A percentile compares a stretch with the other conserved stretches of the same genome.
These are phyloP conservation scores for Euglossa dilemma DNA, from an alignment of 1,140 invertebrate species.

Conservation along the genomic window DNA sequence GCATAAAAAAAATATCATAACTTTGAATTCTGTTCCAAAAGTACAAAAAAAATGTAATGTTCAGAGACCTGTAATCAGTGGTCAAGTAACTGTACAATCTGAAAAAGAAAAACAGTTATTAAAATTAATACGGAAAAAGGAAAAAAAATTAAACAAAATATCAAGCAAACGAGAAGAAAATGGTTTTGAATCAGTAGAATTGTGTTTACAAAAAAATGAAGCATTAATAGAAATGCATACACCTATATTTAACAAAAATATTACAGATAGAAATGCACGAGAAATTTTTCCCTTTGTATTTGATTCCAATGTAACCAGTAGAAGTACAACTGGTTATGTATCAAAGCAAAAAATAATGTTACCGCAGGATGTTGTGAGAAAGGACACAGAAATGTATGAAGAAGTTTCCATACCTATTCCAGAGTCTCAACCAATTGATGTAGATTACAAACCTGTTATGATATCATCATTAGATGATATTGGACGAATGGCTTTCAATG, in stretches of 20 bases:
- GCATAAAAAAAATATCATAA: slow-evolving; percentile 85
- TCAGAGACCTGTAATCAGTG: slow-evolving; percentile 80
- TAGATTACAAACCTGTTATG: slow-evolving; percentile 88
- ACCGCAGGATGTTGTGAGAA: slow-evolving; percentile 89
- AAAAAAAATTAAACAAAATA: slow-evolving; percentile 90
- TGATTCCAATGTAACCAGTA: slow-evolving; percentile 88
- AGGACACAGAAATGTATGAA: slow-evolving; percentile 89
- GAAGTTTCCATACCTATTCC: slow-evolving; percentile 94
- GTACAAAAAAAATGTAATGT: slow-evolving; percentile 72
- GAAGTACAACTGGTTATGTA: slow-evolving; percentile 89
- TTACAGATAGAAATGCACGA: slow-evolving; percentile 71
- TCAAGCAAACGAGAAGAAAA: slow-evolving; percentile 83
- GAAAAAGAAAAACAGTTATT: slow-evolving; percentile 91
- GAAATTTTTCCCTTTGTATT: slow-evolving; percentile 93
- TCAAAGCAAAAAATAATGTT: slow-evolving; percentile 90
- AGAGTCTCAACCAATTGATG: slow-evolving; percentile 84
- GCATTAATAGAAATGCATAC: slow-evolving; percentile 77
- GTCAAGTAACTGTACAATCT: slow-evolving; percentile 92
- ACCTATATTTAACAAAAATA: slow-evolving; percentile 77
- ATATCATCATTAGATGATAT: slow-evolving; percentile 91
- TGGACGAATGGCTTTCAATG: slow-evolving; percentile 93
- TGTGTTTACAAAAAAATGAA: slow-evolving; percentile 81
- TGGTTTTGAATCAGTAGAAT: slow-evolving; percentile 77
- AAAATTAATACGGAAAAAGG: slow-evolving; percentile 94
- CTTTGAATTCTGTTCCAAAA: slow-evolving; percentile 69